Conservation (phyloP, 2,113 vertebrate genomes). For the Strigops habroptila region DNA sequence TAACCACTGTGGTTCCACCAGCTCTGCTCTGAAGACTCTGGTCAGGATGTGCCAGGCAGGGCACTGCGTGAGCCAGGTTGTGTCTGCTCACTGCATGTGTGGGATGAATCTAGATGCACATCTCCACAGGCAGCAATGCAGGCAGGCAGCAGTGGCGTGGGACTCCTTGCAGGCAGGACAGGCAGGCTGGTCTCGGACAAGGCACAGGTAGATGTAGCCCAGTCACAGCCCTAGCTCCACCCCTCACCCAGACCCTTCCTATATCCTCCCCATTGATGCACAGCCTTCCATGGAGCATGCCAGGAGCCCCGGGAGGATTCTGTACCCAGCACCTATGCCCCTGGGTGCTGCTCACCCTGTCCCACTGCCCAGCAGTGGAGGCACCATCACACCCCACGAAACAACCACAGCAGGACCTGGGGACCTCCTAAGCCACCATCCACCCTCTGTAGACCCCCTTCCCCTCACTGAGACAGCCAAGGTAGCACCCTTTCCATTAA, state of each 20-base stretch:
- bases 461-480: not conserved
- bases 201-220: not conserved
- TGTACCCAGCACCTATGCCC: not conserved
- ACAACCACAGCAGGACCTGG: not conserved
- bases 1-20: accelerated
- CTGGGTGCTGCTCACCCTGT: not conserved
- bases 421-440: not conserved
- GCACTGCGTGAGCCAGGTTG: accelerated
- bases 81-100: accelerated
- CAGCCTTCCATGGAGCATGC: not conserved
- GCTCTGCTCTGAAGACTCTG: not conserved
- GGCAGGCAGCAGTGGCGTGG: accelerated
- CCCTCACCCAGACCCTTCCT: not conserved
- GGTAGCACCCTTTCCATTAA: not conserved
- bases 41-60: accelerated
- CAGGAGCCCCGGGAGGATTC: accelerated
- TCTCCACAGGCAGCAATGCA: accelerated
- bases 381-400: not conserved
- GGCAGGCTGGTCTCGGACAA: accelerated
- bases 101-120: accelerated
- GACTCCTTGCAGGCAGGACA: not conserved
- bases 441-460: not conserved
- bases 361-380: not conserved
- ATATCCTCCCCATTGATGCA: accelerated
- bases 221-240: not conserved